Base-by-base conservation (phyloP, 2,888 invertebrate species). In the Rutpela maculata region DNA sequence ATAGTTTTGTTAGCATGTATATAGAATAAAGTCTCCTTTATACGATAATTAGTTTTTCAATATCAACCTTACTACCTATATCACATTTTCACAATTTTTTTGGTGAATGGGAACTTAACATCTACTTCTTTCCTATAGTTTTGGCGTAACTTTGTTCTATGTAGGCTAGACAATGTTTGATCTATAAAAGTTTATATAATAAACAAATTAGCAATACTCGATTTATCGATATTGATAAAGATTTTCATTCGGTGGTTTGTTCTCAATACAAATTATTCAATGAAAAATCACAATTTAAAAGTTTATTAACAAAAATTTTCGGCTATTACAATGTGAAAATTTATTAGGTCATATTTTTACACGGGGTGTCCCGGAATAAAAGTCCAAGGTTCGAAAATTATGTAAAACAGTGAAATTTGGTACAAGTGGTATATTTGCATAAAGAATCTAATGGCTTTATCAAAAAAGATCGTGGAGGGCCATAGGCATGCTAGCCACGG, bases 1-100 rank as follows among this genome's bases (percentile, higher is more conserved):
- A 78, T 67, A 79, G 11, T 82, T 80, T 82, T 84, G 83, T 84
- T 83, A 82, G 84, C 84, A 83, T 83, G 84, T 82, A 80, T 77
- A 80, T 80, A 82, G 77, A 84, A 84, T 84, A 84, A 84, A 84
- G 80, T 81, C 72, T 81, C 78, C 79, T 79, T 83, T 81, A 77
- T 80, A 82, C 76, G 77, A 77, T 50, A 50, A n/a, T 81, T 82
- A 80, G 81, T 82, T 80, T 83, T 78, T 74, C 68, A 68, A 74
- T 72, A 72, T 63, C 72, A 63, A 63, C 72, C 72, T 72, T 57
- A 55, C 35, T 72, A 72, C 63, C 62, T 63, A 10, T 72, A 9
- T 55, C 55, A 60, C 43, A 50, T 57, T 57, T 22, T 74, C 66
- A 73, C 73, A 43, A 63, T 11, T 66, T 56, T 63, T 65, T 9